Conservation (phyloP, 2,797 vertebrate genomes). For the Lepus townsendii region DNA sequence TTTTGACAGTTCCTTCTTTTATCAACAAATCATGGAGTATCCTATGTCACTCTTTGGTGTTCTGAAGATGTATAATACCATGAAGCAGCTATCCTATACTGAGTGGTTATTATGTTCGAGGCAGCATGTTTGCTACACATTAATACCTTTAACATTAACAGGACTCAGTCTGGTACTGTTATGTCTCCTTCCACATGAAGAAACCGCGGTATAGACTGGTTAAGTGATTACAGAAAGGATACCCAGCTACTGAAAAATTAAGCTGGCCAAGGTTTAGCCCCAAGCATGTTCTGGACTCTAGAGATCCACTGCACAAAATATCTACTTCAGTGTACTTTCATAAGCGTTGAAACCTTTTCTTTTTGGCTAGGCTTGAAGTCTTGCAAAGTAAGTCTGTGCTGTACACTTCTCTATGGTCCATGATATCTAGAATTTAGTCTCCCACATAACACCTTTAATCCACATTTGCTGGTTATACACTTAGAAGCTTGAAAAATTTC, state of each 20-base stretch:
- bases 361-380: not conserved
- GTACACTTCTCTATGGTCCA: too few relatives aligned
- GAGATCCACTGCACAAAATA: accelerated
- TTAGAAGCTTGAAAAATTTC: not conserved
- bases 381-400: not conserved
- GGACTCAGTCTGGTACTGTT: not conserved
- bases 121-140: not conserved
- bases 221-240: not conserved
- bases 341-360: not conserved
- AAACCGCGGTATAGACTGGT: not conserved
- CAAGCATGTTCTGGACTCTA: too few relatives aligned
- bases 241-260: not conserved
- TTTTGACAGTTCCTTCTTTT: slow-evolving; percentile 45
- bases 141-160: not conserved
- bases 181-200: not conserved
- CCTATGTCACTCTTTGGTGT: not conserved
- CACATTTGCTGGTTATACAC: not conserved
- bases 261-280: not conserved
- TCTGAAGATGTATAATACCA: not conserved
- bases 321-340: not conserved
- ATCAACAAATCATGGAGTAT: not conserved
- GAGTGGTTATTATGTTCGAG: not conserved
- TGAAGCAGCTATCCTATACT: not conserved
- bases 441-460: not conserved
- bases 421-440: not conserved